These are phyloP conservation scores for Girardinus metallicus DNA, from an alignment of 2,797 vertebrate species.

Conservation along the genomic window DNA sequence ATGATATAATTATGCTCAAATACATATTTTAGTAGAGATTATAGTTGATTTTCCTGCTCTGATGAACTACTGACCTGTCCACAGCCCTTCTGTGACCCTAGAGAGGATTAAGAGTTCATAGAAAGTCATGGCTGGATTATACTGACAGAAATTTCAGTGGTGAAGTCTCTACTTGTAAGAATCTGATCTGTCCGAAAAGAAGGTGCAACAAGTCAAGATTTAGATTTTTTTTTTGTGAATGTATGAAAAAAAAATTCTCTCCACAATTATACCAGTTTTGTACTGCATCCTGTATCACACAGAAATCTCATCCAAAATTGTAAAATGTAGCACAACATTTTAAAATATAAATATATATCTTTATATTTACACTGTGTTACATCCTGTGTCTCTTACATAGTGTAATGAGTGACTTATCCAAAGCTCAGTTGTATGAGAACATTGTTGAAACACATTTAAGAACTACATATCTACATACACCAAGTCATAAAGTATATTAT, in stretches of 20 bases:
- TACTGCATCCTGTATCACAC: background rate
- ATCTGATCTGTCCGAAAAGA: background rate
- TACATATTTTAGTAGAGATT: background rate
- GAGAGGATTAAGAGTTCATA: background rate
- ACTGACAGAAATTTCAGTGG: background rate
- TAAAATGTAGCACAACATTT: no score
- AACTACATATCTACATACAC: background rate
- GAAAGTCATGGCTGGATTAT: background rate
- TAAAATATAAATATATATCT: no score
- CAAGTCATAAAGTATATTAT: background rate
- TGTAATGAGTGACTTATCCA: background rate
- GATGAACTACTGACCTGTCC: background rate
- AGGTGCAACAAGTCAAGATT: background rate
- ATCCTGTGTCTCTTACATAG: background rate
- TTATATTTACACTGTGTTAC: no score
- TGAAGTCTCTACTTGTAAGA: background rate
- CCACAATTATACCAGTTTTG: background rate
- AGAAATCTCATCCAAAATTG: background rate
- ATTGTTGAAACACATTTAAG: background rate
- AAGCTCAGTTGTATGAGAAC: background rate
- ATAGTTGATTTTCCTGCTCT: background rate
- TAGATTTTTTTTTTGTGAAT: background rate
- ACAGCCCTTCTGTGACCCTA: background rate
- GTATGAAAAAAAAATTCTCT: background rate
- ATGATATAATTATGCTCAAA: background rate